Conservation (phyloP, 2,797 vertebrate genomes). For the Cyclura pinguis region DNA sequence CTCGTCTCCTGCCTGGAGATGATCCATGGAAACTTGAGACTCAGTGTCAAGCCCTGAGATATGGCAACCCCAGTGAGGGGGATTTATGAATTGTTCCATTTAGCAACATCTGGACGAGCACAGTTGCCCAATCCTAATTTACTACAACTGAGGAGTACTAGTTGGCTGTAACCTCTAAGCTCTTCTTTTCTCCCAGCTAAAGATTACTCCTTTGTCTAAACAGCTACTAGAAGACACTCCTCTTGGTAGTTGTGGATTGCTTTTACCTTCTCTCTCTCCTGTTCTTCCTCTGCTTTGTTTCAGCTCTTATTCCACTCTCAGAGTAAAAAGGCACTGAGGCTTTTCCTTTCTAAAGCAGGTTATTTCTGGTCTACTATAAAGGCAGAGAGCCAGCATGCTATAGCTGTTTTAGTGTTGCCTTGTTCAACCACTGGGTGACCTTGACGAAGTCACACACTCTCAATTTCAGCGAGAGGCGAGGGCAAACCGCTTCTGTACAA, state of each 20-base stretch:
- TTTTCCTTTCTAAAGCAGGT: not conserved
- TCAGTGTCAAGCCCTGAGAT: no score
- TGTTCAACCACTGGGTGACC: no score
- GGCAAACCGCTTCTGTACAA: no score
- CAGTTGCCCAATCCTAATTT: not conserved
- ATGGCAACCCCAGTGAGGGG: no score
- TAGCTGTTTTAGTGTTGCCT: no score
- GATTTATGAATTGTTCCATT: no score
- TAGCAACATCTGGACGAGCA: no score
- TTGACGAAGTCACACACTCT: no score
- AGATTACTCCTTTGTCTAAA: not conserved
- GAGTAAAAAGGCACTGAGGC: not conserved
- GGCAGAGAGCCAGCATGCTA: no score
- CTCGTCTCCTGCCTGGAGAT: no score
- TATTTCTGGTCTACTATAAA: constrained; percentile 56
- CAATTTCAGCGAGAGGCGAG: no score
- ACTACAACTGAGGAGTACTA: not conserved
- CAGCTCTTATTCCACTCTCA: not conserved
- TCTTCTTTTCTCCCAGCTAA: not conserved
- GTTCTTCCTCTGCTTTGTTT: not conserved
- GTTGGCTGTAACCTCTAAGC: not conserved
- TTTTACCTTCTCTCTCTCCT: not conserved
- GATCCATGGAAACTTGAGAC: no score
- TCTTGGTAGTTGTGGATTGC: not conserved
- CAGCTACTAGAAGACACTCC: constrained; percentile 31